phyloP scores from a whole-genome alignment of 2,888 invertebrate species.

The Conomelus anceps region DNA sequence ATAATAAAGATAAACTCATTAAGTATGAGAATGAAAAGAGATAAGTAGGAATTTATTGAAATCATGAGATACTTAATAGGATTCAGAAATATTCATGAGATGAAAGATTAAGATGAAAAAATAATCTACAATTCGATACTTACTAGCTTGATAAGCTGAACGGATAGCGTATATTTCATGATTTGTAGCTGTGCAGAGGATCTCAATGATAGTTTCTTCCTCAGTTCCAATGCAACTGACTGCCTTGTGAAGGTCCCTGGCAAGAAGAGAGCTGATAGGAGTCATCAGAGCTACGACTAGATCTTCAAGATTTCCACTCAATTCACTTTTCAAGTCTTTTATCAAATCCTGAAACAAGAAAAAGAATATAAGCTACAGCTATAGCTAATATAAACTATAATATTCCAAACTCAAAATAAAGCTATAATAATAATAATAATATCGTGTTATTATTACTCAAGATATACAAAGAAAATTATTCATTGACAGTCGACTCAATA shows the following conservation, averaged over 20 bases:
- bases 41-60: too few relatives aligned
- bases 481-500: too few relatives aligned
- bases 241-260: conserved; percentile 75
- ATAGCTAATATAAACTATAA: neutral
- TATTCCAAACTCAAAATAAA: too few relatives aligned
- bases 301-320: conserved; percentile 82
- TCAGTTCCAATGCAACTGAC: conserved; percentile 78
- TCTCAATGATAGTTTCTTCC: conserved; percentile 79
- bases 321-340: conserved; percentile 79
- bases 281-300: conserved; percentile 77
- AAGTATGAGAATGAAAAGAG: too few relatives aligned
- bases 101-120: neutral
- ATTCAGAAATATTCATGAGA: too few relatives aligned
- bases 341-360: conserved; percentile 46
- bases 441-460: too few relatives aligned
- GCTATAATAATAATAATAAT: too few relatives aligned
- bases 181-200: conserved; percentile 81
- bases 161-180: conserved; percentile 73
- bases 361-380: neutral
- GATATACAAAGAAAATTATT: too few relatives aligned
- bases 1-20: too few relatives aligned
- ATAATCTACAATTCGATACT: conserved; percentile 42
- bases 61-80: too few relatives aligned
- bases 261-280: conserved; percentile 75
- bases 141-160: conserved; percentile 67